Percentiles rank a stretch among this genome's conserved stretches.
These are phyloP conservation scores for Bombycilla garrulus DNA, from an alignment of 2,113 vertebrate genomes.

Conservation along the genomic window DNA sequence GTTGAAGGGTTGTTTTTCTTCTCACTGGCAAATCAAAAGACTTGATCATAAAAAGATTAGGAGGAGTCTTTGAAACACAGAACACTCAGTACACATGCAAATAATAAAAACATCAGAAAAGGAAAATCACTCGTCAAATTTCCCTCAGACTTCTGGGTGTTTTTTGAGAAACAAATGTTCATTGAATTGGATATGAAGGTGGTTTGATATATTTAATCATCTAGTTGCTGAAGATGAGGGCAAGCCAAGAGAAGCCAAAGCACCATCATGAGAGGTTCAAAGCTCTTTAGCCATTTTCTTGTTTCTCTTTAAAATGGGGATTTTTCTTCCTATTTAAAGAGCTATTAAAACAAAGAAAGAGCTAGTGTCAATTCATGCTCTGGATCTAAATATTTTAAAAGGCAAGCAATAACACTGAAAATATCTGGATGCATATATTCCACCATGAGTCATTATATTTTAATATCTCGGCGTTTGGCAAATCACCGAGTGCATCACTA, in stretches of 20 bases:
- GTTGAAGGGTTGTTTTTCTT: neutral
- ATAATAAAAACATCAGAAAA: neutral
- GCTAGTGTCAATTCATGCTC: neutral
- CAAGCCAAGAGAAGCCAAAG: neutral
- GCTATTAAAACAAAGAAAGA: neutral
- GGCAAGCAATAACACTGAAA: constrained; percentile 18
- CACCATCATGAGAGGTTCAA: neutral
- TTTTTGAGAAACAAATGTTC: neutral
- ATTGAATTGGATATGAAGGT: neutral
- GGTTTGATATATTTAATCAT: neutral
- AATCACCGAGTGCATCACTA: constrained; percentile 4
- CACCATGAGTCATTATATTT: constrained; percentile 36
- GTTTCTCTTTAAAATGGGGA: neutral
- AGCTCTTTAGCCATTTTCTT: neutral
- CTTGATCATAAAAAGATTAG: neutral
- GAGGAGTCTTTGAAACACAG: neutral
- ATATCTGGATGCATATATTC: constrained; percentile 34
- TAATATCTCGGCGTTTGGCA: neutral
- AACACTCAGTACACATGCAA: neutral
- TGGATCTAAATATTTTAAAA: constrained; percentile 49
- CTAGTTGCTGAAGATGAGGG: neutral
- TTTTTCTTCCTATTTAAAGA: neutral
- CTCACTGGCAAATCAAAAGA: constrained; percentile 6
- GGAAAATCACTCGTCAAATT: neutral
- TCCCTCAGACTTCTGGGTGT: neutral